Base-by-base conservation (phyloP, 2,113 vertebrate genomes). In the Xenopus borealis region DNA sequence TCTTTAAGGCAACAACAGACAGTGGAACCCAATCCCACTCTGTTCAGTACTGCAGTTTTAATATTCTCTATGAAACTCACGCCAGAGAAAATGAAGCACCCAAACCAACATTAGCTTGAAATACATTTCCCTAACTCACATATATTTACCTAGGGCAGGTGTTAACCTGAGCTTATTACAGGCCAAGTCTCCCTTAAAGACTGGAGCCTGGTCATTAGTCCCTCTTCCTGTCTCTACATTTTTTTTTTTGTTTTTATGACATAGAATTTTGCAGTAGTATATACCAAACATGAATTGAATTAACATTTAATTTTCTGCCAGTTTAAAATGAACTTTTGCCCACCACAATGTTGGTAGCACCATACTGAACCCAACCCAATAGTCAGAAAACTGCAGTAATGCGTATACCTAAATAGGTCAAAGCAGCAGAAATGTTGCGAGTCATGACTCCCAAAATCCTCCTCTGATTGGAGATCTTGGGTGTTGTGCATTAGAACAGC, bases 81-180 rank as follows among this genome's bases (percentile, higher is more conserved):
- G 44, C 53, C 45, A 69, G 17, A 75, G 23, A 62, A 46, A 64
- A 72, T 57, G 17, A 45, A 69, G 73, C 47, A 63, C 66, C 66
- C 44, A 12, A 63, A 53, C 18, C 27, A 44, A n/a, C 14, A 62
- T 55, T 71, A 74, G 83, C 83, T 89, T 90, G 85, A 89, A 92
- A 88, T 50, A 16, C 11, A 88, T 88, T 89, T 90, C 87, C 66
- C 23, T 52, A 69, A 69, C 59, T 52, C 10, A 50, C 66, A 40
- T 84, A 88, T 85, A 80, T 86, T 89, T 82, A 62, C 87, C 88
- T 89, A 92, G 90, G 89, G 89, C 89, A 90, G 87, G 84, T 84
- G 86, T 86, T 89, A 86, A 85, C 89, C 89, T 89, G 89, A 92
- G 88, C 86, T 84, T 86, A 89, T 82, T 64, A 55, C 89, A 91